Evolutionary conservation across 2,797 vertebrate species (phyloP).

Genomic region (Psittacula derbiana): DNA sequence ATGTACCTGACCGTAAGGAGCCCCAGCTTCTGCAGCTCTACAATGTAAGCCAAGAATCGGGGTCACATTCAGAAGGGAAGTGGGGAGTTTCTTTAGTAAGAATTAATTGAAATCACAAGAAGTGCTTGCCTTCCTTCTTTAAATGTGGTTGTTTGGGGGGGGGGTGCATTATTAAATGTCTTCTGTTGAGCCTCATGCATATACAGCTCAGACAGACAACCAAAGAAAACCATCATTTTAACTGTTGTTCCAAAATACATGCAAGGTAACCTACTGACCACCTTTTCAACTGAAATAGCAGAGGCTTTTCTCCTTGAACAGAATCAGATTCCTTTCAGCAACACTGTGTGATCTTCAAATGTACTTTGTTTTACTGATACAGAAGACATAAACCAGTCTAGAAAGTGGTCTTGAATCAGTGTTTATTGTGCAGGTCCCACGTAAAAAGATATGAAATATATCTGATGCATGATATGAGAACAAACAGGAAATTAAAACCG

Average conservation of each 20-base stretch:
- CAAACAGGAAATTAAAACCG: background rate
- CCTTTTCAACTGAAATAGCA: background rate
- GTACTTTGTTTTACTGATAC: background rate
- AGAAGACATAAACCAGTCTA: background rate
- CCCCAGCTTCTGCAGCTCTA: background rate
- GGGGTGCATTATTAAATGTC: background rate
- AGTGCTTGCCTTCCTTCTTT: background rate
- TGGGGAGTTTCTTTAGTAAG: accelerated
- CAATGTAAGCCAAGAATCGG: background rate
- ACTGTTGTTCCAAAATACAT: background rate
- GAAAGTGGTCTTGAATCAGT: background rate
- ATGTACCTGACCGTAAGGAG: background rate
- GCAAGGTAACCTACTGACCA: background rate
- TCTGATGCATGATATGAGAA: background rate
- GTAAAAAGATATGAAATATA: background rate
- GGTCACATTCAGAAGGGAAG: background rate
- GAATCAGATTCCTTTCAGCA: background rate
- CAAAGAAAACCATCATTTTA: background rate
- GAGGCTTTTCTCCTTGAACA: background rate
- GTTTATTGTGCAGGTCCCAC: background rate
- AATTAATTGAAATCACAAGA: background rate
- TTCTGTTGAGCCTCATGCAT: background rate
- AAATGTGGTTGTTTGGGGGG: background rate
- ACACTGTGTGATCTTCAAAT: background rate
- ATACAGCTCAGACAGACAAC: background rate